Evolutionary conservation across 2,797 vertebrate species (phyloP).

Genomic region (Catharus ustulatus): DNA sequence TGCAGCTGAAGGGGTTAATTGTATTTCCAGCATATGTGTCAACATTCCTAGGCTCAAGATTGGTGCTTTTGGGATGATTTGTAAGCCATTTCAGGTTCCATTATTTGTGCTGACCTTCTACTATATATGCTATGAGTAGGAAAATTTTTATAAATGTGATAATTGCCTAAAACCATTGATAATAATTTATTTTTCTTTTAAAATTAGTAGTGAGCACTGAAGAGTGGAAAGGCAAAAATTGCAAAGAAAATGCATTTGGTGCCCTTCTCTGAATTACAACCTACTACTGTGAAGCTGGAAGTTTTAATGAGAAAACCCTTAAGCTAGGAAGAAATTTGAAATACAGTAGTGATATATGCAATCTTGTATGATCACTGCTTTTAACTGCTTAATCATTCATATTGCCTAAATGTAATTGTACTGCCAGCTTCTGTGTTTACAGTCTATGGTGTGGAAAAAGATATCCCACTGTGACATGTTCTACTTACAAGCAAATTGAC

Average conservation of each 20-base stretch:
- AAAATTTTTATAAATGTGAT: neutral
- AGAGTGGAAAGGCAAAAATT: neutral
- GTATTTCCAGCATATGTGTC: neutral
- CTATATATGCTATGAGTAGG: neutral
- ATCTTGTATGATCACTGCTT: neutral
- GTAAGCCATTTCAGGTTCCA: neutral
- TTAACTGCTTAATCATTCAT: constrained; percentile 57
- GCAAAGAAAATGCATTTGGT: neutral
- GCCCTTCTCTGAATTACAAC: neutral
- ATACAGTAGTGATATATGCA: neutral
- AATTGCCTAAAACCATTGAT: neutral
- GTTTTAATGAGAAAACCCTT: constrained; percentile 16
- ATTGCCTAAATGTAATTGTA: constrained; percentile 43
- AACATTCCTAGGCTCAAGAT: neutral
- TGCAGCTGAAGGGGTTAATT: neutral
- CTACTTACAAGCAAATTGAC: constrained; percentile 64
- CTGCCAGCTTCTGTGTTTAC: constrained; percentile 60
- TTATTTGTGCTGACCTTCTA: neutral
- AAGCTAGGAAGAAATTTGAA: neutral
- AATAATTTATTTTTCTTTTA: neutral
- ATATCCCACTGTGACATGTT: constrained; percentile 59
- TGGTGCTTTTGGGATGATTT: neutral
- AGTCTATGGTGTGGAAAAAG: constrained; percentile 56
- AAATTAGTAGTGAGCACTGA: neutral
- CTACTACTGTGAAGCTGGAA: neutral